phyloP scores from a whole-genome alignment of 92 coral and sea anemone species.

The Montipora capitata region DNA sequence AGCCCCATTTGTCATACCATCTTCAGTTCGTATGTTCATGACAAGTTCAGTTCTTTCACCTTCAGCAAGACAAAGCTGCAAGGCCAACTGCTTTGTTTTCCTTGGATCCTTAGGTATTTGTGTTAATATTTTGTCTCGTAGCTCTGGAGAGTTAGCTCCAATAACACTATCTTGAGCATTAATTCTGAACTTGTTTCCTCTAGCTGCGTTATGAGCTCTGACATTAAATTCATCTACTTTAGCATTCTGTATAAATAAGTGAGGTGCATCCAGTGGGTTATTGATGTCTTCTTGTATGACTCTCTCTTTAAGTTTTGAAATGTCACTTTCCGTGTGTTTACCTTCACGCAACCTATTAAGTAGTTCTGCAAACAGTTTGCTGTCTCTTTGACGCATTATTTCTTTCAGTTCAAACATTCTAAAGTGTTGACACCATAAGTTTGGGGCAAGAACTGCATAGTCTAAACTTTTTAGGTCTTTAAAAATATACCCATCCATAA shows the following conservation, averaged over 20 bases:
- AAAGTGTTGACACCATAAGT: no score
- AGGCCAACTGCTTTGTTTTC: conserved; percentile 34
- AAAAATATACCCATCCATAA: no score
- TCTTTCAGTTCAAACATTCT: neutral
- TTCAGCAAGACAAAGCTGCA: conserved; percentile 27
- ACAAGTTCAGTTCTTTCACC: conserved; percentile 57
- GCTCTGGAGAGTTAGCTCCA: conserved; percentile 57
- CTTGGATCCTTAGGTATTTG: conserved; percentile 45
- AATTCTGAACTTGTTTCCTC: conserved; percentile 52
- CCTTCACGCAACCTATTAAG: conserved; percentile 69
- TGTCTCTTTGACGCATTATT: conserved; percentile 76
- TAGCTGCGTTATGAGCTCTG: conserved; percentile 32
- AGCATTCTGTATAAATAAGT: conserved; percentile 61
- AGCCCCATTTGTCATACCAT: conserved; percentile 4
- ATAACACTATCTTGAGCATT: conserved; percentile 72
- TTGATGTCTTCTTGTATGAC: conserved; percentile 15
- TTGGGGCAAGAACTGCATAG: no score
- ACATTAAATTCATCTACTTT: conserved; percentile 55
- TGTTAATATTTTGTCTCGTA: conserved; percentile 64
- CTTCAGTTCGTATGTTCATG: conserved; percentile 5
- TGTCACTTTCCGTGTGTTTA: conserved; percentile 56
- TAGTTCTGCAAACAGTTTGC: conserved; percentile 28
- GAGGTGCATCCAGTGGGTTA: conserved; percentile 48
- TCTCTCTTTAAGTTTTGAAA: conserved; percentile 61
- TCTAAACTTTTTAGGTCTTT: neutral